Conservation (phyloP, 2,113 vertebrate genomes). For the Ellobius talpinus region DNA sequence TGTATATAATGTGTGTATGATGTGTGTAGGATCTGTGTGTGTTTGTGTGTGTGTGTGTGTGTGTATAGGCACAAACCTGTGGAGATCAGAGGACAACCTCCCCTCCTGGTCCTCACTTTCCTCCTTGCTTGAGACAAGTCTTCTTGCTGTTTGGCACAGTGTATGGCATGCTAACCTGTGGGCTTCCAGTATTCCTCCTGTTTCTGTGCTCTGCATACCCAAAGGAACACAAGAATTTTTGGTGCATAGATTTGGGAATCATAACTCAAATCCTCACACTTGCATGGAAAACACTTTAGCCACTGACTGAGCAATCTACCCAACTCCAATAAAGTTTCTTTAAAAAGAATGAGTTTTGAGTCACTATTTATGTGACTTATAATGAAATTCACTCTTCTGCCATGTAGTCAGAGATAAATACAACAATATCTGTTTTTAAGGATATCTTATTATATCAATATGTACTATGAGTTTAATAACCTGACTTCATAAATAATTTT, state of each 20-base stretch:
- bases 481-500: background rate
- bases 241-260: background rate
- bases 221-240: background rate
- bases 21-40: background rate
- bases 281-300: background rate
- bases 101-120: background rate
- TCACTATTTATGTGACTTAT: constrained; percentile 50
- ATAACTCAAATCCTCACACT: background rate
- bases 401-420: constrained; percentile 24
- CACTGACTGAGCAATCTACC: background rate
- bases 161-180: too few relatives aligned
- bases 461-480: constrained; percentile 19
- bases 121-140: background rate
- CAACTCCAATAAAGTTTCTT: background rate
- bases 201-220: background rate
- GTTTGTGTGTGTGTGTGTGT: background rate
- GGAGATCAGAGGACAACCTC: background rate
- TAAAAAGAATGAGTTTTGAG: constrained; percentile 32
- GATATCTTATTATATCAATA: background rate
- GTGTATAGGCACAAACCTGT: background rate
- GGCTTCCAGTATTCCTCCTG: background rate
- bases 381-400: constrained; percentile 52
- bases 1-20: background rate
- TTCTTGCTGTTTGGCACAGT: background rate
- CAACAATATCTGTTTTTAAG: constrained; percentile 41